Percentiles rank a stretch among this genome's conserved stretches.
Conservation (phyloP, 2,113 vertebrate species). For the Stercorarius parasiticus region DNA sequence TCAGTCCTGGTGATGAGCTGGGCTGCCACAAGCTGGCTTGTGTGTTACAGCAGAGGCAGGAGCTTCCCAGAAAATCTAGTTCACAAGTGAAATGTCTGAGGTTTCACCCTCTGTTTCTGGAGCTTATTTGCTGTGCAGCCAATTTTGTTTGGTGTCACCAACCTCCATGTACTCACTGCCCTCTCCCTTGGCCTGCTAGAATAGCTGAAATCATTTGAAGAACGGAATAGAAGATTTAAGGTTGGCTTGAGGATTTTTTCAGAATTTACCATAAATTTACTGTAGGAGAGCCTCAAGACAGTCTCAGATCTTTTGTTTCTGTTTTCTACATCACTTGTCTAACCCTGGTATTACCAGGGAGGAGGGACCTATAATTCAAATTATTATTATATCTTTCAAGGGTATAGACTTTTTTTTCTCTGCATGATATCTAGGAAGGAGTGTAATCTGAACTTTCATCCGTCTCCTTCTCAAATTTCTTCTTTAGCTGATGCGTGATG, state of each 20-base stretch:
- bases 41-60: neutral
- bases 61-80: neutral
- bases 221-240: neutral
- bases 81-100: neutral
- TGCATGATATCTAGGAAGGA: neutral
- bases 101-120: neutral
- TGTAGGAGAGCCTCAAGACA: neutral
- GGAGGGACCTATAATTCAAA: neutral
- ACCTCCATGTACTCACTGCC: fast-evolving
- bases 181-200: neutral
- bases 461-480: neutral
- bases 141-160: neutral
- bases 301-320: neutral
- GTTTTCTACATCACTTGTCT: neutral
- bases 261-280: neutral
- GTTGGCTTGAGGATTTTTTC: neutral
- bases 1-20: neutral
- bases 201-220: neutral
- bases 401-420: neutral
- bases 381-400: neutral
- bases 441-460: neutral
- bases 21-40: neutral
- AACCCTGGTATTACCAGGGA: neutral
- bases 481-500: neutral
- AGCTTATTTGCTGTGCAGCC: neutral